Evolutionary conservation across 37 sponge, comb jelly and placozoan species (phyloP), one percentile per base, ranked within the genome.

Genomic region (Aphrocallistes beatrix): DNA sequence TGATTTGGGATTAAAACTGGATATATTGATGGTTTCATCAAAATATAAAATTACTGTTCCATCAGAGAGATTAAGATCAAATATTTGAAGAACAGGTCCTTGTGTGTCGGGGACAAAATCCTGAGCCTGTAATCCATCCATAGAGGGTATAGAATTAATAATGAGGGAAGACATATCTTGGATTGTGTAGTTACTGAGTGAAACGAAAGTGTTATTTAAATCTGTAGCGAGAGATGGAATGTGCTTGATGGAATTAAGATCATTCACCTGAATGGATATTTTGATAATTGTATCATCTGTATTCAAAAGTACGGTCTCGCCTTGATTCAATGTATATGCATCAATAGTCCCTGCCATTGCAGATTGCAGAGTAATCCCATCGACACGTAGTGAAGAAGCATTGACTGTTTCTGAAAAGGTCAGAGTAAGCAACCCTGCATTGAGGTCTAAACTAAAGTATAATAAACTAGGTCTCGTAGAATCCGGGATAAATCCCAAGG

Each of bases 21-120:
- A 86, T 0, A 90, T 89, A 88, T 95, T 90, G 32, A 95, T 91
- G 32, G 92, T 89, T 50, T 95, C 96, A 84, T 95, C 91, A 90
- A 95, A 95, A 1, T 87, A 83, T 10, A 95, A 81, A 1, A 88
- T 85, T 1, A 95, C 49, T 23, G 87, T 51, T 81, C 90, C 93
- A 51, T 90, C 84, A 25, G 93, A 89, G 36, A 95, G 81, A 45
- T 95, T 87, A 16, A 95, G 37, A 30, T 38, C 83, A 82, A 90
- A 91, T 34, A n/a, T 39, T 6, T 84, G 75, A 17, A 95, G 82
- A 30, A 93, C 60, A 36, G 96, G 93, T 23, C 91, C 89, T 25
- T 86, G 23, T 0, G 87, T 86, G 39, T 94, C 95, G 30, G 51
- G 81, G 9, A 36, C 37, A 51, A 81, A 94, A 0, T 25, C 82